phyloP scores from a whole-genome alignment of 2,888 invertebrate species.

The Timandra comae region DNA sequence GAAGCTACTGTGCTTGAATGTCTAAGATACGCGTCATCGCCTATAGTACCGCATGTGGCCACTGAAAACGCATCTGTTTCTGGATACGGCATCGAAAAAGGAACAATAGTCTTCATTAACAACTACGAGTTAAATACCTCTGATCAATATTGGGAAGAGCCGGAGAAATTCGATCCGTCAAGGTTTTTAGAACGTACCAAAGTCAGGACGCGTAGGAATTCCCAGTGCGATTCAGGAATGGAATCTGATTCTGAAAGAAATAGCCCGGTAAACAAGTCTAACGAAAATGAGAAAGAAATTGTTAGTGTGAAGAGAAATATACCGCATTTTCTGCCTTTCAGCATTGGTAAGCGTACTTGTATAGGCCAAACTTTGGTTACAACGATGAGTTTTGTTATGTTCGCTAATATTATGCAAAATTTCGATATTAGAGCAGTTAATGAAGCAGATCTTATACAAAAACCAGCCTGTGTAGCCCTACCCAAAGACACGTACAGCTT shows the following conservation, averaged over 20 bases:
- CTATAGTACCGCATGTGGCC: constrained; percentile 93
- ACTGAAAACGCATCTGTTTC: constrained; percentile 84
- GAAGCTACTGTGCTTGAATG: constrained; percentile 89
- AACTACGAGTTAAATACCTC: constrained; percentile 88
- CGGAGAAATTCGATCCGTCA: constrained; percentile 84
- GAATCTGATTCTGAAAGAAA: constrained; percentile 65
- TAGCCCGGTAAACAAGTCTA: constrained; percentile 32
- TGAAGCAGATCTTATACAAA: constrained; percentile 70
- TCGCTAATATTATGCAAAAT: constrained; percentile 83
- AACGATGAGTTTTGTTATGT: constrained; percentile 84
- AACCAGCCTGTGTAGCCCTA: constrained; percentile 84
- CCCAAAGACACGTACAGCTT: constrained; percentile 84
- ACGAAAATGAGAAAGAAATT: constrained; percentile 50
- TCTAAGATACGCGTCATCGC: constrained; percentile 87
- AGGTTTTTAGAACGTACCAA: constrained; percentile 80
- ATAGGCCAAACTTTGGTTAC: constrained; percentile 89
- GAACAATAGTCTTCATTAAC: constrained; percentile 89
- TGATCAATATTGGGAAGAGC: constrained; percentile 83
- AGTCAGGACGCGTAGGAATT: constrained; percentile 49
- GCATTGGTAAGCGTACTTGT: constrained; percentile 90
- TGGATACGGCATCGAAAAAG: constrained; percentile 84
- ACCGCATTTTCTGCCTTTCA: constrained; percentile 89
- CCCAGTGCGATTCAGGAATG: constrained; percentile 75
- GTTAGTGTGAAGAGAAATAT: constrained; percentile 71
- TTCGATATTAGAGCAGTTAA: constrained; percentile 80